Base-by-base conservation (phyloP, 2,797 vertebrate species). In the Lacerta bilineata region DNA sequence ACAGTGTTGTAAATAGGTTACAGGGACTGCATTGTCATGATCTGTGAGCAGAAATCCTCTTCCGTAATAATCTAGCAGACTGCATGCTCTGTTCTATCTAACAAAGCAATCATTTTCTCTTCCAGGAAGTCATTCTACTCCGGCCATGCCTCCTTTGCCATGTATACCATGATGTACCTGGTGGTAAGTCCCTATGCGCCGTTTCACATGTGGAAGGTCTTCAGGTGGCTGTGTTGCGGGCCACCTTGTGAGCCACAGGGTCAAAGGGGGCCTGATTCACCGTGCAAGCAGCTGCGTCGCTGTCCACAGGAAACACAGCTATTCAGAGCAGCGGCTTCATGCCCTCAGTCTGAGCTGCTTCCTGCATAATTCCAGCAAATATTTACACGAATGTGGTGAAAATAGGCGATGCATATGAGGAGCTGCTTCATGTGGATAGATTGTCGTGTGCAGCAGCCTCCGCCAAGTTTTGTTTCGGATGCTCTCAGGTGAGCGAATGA, bases 121-220 rank as follows among this genome's bases (percentile, higher is more conserved):
- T 83, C 25, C 96, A 98, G 98, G 95, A 98, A 98, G 93, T 97
- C 97, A 8, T 98, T 98, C 95, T 98, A 97, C 93, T 98, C 97
- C 1, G 97, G 97, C 81, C 97, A 98, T 11, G 96, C 97, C 89
- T 98, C 97, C 77, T 97, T 98, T 6, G 96, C 98, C 43, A 97
- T 97, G 97, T 98, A 98, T 96, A 97, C 97, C 94, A 97, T 98
- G 96, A 95, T 97, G 66, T 98, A 97, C 94, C 95, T 98, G 93
- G 96, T 96, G 93, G 97, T 98, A 95, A 98, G 98, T 97, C 92
- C 87, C 50, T 76, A 46, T 5, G 0, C 25, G 15, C 25, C 17
- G 0, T 2, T 61, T 82, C 27, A n/a, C 8, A n/a, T 13, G 13
- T 2, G 29, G n/a, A 41, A 33, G 3, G 8, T 33, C 39, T 84